Conservation (phyloP, 2,113 vertebrate genomes). For the Corythornis cristatus region DNA sequence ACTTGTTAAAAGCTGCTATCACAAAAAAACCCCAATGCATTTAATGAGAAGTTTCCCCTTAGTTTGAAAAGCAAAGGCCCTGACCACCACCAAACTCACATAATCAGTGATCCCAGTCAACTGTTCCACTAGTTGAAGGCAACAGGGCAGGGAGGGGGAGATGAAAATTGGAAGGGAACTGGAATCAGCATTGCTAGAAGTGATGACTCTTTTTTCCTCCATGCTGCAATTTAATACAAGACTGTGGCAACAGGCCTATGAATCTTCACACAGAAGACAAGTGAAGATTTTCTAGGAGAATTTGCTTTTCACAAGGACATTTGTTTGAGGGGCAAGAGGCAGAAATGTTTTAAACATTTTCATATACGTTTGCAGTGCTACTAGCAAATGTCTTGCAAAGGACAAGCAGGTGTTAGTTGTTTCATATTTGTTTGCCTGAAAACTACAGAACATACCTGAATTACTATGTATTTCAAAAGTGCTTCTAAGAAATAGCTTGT, state of each 20-base stretch:
- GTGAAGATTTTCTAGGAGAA: not conserved
- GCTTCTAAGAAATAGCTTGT: slow-evolving; percentile 98
- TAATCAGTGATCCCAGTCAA: not conserved
- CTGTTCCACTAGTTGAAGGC: not conserved
- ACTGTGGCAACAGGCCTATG: not conserved
- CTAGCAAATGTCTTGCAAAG: not conserved
- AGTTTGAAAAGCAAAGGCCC: not conserved
- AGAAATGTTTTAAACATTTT: not conserved
- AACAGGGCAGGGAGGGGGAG: not conserved
- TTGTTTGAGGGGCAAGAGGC: accelerated
- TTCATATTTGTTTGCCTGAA: not conserved
- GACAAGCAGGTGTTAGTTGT: not conserved
- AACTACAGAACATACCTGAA: slow-evolving; percentile 87
- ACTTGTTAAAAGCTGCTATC: not conserved
- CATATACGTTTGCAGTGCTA: not conserved
- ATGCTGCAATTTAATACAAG: not conserved
- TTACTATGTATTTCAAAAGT: slow-evolving; percentile 98
- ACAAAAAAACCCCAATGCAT: not conserved
- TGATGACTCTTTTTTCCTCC: not conserved
- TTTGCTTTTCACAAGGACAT: not conserved
- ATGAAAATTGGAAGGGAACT: not conserved
- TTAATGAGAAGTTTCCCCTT: not conserved
- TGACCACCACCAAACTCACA: not conserved
- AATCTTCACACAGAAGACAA: not conserved
- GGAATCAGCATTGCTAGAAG: not conserved